Evolutionary conservation across 2,113 vertebrate species (phyloP).

Genomic region (Scatophagus argus): DNA sequence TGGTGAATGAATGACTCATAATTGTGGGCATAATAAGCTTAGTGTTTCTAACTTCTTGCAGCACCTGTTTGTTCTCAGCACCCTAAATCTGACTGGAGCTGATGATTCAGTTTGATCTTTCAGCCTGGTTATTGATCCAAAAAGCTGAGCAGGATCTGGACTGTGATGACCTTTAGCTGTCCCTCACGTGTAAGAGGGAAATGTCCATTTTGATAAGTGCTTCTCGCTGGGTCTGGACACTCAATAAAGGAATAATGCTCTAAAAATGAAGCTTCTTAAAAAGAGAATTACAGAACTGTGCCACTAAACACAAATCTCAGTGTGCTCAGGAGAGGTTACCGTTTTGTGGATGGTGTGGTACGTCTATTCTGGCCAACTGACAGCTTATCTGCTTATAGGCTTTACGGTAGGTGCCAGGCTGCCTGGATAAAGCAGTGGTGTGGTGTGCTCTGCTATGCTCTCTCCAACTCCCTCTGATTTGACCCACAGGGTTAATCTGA

Average conservation of each 20-base stretch:
- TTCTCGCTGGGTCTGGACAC: not conserved
- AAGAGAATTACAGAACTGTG: not conserved
- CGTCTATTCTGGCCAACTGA: conserved; percentile 44
- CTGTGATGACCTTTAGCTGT: not conserved
- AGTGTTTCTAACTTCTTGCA: conserved; percentile 2
- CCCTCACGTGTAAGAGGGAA: not conserved
- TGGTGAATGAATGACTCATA: conserved; percentile 35
- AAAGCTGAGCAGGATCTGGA: conserved; percentile 20
- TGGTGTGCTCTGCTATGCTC: conserved; percentile 44
- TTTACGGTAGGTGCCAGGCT: conserved; percentile 70
- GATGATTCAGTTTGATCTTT: conserved; percentile 1
- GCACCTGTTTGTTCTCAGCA: not conserved
- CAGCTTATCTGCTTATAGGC: conserved; percentile 79
- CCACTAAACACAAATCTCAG: conserved; percentile 11
- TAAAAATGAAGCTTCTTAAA: not conserved
- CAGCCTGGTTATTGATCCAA: not conserved
- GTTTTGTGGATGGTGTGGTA: conserved; percentile 17
- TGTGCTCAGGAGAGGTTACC: not conserved
- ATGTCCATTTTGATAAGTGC: not conserved
- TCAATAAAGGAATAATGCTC: not conserved
- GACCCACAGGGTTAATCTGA: conserved; percentile 71
- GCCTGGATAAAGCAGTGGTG: conserved; percentile 54
- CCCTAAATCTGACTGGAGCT: conserved; percentile 1
- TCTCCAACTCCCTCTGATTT: conserved; percentile 52
- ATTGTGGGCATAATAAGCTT: conserved; percentile 37